These are phyloP conservation scores for Agelastica alni DNA, from an alignment of 2,888 invertebrate species.

Conservation along the genomic window DNA sequence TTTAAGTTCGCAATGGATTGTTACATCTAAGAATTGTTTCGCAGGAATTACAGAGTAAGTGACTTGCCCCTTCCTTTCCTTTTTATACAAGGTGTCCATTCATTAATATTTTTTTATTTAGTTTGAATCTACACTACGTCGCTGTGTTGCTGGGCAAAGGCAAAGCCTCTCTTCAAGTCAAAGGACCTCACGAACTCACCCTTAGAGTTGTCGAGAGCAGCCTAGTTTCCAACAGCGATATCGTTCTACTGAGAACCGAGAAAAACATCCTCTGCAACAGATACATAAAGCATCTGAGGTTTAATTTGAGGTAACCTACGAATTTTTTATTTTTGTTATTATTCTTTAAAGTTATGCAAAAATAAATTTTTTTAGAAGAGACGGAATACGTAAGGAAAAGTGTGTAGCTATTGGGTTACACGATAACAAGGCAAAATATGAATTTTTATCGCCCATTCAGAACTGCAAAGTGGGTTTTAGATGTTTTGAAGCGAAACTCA, in stretches of 20 bases:
- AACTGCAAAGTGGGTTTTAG: slow-evolving; percentile 61
- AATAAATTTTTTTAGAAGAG: slow-evolving; percentile 47
- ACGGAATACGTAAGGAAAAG: slow-evolving; percentile 51
- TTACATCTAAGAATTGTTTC: slow-evolving; percentile 61
- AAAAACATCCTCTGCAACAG: slow-evolving; percentile 63
- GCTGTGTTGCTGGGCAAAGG: slow-evolving; percentile 71
- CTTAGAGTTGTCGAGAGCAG: slow-evolving; percentile 64
- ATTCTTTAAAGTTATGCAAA: too few species aligned
- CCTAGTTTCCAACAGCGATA: slow-evolving; percentile 63
- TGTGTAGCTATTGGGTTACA: slow-evolving; percentile 66
- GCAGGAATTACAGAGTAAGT: slow-evolving; percentile 54
- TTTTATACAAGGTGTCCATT: too few species aligned
- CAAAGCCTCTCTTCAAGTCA: slow-evolving; percentile 61
- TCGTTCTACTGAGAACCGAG: slow-evolving; percentile 67
- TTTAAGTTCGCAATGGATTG: slow-evolving; percentile 68
- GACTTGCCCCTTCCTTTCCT: slow-evolving; percentile 17
- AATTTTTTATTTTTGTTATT: neutral
- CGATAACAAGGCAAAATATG: slow-evolving; percentile 59
- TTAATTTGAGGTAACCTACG: slow-evolving; percentile 52
- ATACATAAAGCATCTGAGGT: slow-evolving; percentile 68
- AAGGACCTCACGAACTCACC: slow-evolving; percentile 74
- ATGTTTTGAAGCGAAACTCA: slow-evolving; percentile 59
- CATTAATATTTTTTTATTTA: slow-evolving; percentile 26
- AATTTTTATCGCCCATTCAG: slow-evolving; percentile 59
- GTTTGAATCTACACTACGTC: slow-evolving; percentile 64